A percentile compares a stretch with the other conserved stretches of the same genome.
Conservation (phyloP, 2,113 vertebrate genomes). For the Psittacara wagleri region DNA sequence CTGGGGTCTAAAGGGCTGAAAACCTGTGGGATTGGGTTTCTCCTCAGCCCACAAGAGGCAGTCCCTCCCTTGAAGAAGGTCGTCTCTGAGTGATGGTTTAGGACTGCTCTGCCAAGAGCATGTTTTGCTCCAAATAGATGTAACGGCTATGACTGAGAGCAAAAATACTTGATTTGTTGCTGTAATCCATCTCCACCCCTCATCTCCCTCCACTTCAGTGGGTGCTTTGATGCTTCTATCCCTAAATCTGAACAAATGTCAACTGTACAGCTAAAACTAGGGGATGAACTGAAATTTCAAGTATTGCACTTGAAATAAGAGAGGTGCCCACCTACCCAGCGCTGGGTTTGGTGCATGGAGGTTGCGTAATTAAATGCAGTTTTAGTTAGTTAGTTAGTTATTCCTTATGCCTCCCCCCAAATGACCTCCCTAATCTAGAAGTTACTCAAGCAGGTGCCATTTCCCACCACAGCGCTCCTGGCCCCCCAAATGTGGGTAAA, state of each 20-base stretch:
- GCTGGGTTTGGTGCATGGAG: neutral
- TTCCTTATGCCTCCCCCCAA: neutral
- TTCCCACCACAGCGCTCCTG: neutral
- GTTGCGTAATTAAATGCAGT: fast-evolving
- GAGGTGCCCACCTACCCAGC: fast-evolving
- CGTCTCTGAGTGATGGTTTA: neutral
- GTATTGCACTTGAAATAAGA: conserved; percentile 86
- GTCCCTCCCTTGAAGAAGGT: neutral
- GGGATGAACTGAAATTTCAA: conserved; percentile 84
- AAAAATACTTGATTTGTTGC: neutral
- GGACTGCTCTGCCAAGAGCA: neutral
- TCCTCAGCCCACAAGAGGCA: neutral
- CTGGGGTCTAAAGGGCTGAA: neutral
- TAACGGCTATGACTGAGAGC: neutral
- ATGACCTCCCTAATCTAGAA: neutral
- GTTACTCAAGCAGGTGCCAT: neutral
- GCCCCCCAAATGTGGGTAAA: neutral
- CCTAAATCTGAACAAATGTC: conserved; percentile 84
- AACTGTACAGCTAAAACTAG: conserved; percentile 77
- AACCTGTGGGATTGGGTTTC: neutral
- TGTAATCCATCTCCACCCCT: neutral
- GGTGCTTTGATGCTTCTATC: conserved; percentile 94
- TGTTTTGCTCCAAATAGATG: neutral
- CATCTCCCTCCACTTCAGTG: neutral
- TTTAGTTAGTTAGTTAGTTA: neutral